Percentiles rank a stretch among this genome's conserved stretches.
These are phyloP conservation scores for Manacus vitellinus DNA, from an alignment of 2,113 vertebrate genomes.

Conservation along the genomic window DNA sequence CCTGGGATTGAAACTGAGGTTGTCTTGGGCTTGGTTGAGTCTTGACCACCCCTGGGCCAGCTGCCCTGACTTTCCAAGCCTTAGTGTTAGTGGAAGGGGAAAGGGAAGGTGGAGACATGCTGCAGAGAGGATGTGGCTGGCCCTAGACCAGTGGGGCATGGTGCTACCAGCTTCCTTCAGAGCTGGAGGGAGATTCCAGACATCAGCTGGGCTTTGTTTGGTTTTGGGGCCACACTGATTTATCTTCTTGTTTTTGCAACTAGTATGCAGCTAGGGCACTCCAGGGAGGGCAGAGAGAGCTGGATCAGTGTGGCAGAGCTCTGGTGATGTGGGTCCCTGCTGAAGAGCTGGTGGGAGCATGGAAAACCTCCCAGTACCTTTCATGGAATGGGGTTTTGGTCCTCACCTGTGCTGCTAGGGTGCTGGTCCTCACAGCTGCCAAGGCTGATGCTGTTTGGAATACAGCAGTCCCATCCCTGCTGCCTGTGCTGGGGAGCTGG, in stretches of 20 bases:
- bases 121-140: not conserved
- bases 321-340: rapidly evolving
- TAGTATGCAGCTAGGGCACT: not conserved
- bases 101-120: not conserved
- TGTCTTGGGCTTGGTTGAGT: not conserved
- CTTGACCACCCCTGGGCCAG: not conserved
- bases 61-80: not conserved
- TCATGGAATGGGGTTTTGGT: not conserved
- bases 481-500: rapidly evolving
- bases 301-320: not conserved
- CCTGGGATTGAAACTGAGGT: not conserved
- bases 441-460: not conserved
- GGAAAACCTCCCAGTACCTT: not conserved
- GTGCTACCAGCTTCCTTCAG: not conserved
- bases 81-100: not conserved
- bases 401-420: not conserved
- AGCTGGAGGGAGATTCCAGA: not conserved
- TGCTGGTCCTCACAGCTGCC: not conserved
- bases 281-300: not conserved
- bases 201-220: not conserved
- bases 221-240: rapidly evolving
- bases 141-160: not conserved
- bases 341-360: rapidly evolving
- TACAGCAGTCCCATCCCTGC: rapidly evolving
- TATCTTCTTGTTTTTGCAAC: not conserved